Evolutionary conservation across 2,113 vertebrate species (phyloP).

Genomic region (Arothron firmamentum): DNA sequence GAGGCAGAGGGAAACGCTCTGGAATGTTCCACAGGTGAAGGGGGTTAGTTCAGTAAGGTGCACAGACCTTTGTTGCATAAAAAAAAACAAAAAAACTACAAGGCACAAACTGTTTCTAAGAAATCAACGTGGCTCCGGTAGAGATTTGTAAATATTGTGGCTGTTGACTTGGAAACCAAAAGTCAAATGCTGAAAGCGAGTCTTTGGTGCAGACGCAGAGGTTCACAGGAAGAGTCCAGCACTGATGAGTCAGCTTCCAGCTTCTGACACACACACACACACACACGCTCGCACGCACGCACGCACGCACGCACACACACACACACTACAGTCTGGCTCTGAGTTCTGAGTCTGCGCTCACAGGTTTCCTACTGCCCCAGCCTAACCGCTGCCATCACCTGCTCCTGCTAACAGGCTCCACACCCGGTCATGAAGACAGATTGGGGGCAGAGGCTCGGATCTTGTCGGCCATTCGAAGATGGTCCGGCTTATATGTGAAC

Average conservation of each 20-base stretch:
- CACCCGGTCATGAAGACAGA: constrained; percentile 35
- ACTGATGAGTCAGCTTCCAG: constrained; percentile 44
- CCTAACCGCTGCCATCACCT: not conserved
- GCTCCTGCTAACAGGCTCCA: not conserved
- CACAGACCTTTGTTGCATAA: constrained; percentile 14
- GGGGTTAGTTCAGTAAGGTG: not conserved
- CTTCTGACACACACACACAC: constrained; percentile 9
- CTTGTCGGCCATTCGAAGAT: constrained; percentile 39
- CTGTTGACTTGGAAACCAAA: constrained; percentile 39
- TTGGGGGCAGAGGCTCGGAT: constrained; percentile 73
- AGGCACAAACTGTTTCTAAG: not conserved
- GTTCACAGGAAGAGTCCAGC: constrained; percentile 35
- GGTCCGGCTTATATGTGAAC: not conserved
- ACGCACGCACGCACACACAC: not conserved
- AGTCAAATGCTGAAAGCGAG: constrained; percentile 22
- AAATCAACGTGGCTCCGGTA: constrained; percentile 1
- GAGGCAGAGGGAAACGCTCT: constrained; percentile 9
- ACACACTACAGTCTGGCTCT: constrained; percentile 15
- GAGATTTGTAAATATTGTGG: constrained; percentile 37
- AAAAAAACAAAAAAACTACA: not conserved
- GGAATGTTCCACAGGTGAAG: constrained; percentile 7
- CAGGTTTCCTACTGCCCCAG: constrained; percentile 2
- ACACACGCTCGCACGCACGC: not conserved
- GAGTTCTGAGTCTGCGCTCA: constrained; percentile 20
- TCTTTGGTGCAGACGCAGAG: constrained; percentile 23